A percentile compares a stretch with the other conserved stretches of the same genome.
These are phyloP conservation scores for Chloroceryle inda DNA, from an alignment of 2,797 vertebrate species.

Conservation along the genomic window DNA sequence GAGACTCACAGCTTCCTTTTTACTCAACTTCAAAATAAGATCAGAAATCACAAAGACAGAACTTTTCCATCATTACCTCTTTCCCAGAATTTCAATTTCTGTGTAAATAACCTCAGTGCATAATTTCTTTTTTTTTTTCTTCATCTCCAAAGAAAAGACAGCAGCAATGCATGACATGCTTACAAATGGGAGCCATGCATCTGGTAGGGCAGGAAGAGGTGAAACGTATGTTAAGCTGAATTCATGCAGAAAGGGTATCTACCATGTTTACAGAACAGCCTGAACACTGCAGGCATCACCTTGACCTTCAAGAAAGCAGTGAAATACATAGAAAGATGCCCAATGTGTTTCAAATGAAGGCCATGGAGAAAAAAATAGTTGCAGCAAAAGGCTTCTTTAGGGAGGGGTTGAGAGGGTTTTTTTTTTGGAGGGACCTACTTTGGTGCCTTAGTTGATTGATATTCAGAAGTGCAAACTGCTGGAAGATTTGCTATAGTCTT, in stretches of 20 bases:
- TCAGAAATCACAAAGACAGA: background rate
- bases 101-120: background rate
- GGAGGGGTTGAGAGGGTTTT: background rate
- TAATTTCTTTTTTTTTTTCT: background rate
- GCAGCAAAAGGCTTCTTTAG: background rate
- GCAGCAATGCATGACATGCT: background rate
- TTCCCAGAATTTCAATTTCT: conserved; percentile 11
- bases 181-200: background rate
- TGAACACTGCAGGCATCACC: background rate
- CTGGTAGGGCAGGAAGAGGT: background rate
- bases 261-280: background rate
- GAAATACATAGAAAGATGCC: background rate
- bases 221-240: background rate
- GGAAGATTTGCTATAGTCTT: background rate
- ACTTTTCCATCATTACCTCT: background rate
- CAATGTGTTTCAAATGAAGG: background rate
- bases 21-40: background rate
- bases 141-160: background rate
- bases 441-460: background rate
- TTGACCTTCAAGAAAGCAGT: background rate
- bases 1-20: background rate
- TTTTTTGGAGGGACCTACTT: background rate
- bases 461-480: background rate
- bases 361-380: background rate
- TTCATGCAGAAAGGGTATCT: background rate